These are phyloP conservation scores for Trematomus bernacchii DNA, from an alignment of 2,797 vertebrate genomes.

Conservation along the genomic window DNA sequence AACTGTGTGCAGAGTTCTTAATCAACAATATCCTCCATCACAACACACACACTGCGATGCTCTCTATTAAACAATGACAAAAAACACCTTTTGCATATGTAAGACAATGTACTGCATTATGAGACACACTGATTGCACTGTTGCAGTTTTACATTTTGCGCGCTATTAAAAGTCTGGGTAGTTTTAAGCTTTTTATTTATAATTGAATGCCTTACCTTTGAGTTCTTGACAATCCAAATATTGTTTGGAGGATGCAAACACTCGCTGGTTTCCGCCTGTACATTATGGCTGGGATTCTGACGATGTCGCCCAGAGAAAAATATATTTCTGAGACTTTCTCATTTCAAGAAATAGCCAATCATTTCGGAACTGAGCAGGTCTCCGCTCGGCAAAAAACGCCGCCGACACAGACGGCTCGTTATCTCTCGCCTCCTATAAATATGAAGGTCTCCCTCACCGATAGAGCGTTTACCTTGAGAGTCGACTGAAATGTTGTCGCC, in stretches of 20 bases:
- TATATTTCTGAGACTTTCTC: slow-evolving; percentile 71
- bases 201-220: slow-evolving; percentile 61
- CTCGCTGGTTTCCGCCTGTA: slow-evolving; percentile 59
- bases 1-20: slow-evolving; percentile 63
- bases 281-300: slow-evolving; percentile 60
- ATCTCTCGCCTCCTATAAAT: slow-evolving; percentile 35
- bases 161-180: background rate
- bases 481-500: slow-evolving; percentile 42
- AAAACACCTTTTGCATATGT: background rate
- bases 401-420: slow-evolving; percentile 24
- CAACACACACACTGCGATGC: slow-evolving; percentile 43
- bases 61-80: slow-evolving; percentile 18
- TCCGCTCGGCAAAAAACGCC: slow-evolving; percentile 6
- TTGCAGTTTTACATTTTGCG: background rate
- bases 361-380: slow-evolving; percentile 50
- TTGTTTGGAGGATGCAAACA: slow-evolving; percentile 54
- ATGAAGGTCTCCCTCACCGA: slow-evolving; percentile 25
- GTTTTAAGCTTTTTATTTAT: background rate
- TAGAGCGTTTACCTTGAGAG: slow-evolving; percentile 36
- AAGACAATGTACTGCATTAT: too few relatives aligned
- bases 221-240: slow-evolving; percentile 64
- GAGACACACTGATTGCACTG: too few relatives aligned
- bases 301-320: slow-evolving; percentile 51
- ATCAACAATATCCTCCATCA: slow-evolving; percentile 49
- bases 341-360: slow-evolving; percentile 54